Conservation (phyloP, 2,797 vertebrate species). For the Etheostoma nigrum region DNA sequence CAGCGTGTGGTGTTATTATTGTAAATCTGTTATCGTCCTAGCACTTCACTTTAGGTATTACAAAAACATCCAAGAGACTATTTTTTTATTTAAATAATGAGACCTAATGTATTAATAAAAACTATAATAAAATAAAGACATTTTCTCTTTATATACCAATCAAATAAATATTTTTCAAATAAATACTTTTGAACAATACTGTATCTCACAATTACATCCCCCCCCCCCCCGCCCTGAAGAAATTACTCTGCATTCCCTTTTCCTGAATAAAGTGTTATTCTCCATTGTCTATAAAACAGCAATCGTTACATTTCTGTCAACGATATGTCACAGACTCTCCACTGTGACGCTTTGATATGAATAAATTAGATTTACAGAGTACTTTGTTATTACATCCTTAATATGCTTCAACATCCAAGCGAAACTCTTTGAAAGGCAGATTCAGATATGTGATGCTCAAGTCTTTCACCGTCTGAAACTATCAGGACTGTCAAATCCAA, state of each 20-base stretch:
- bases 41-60: slow-evolving; percentile 47
- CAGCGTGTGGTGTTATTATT: slow-evolving; percentile 17
- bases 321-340: slow-evolving; percentile 62
- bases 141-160: slow-evolving; percentile 72
- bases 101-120: slow-evolving; percentile 74
- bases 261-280: slow-evolving; percentile 51
- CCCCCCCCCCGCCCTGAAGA: slow-evolving; percentile 45
- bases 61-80: slow-evolving; percentile 62
- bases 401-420: slow-evolving; percentile 18
- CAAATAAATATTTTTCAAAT: slow-evolving; percentile 78
- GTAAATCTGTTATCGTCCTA: slow-evolving; percentile 31
- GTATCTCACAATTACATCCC: slow-evolving; percentile 56
- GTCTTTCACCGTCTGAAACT: neutral
- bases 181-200: slow-evolving; percentile 66
- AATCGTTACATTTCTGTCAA: slow-evolving; percentile 49
- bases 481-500: neutral
- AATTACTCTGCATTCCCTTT: slow-evolving; percentile 40
- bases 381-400: neutral
- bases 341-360: slow-evolving; percentile 63
- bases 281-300: slow-evolving; percentile 63
- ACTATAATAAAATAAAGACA: slow-evolving; percentile 83
- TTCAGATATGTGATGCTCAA: slow-evolving; percentile 25
- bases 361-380: slow-evolving; percentile 57
- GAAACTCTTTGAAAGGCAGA: slow-evolving; percentile 37
- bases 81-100: slow-evolving; percentile 56